Evolutionary conservation across 2,797 vertebrate species (phyloP).

Genomic region (Anguilla megastoma): DNA sequence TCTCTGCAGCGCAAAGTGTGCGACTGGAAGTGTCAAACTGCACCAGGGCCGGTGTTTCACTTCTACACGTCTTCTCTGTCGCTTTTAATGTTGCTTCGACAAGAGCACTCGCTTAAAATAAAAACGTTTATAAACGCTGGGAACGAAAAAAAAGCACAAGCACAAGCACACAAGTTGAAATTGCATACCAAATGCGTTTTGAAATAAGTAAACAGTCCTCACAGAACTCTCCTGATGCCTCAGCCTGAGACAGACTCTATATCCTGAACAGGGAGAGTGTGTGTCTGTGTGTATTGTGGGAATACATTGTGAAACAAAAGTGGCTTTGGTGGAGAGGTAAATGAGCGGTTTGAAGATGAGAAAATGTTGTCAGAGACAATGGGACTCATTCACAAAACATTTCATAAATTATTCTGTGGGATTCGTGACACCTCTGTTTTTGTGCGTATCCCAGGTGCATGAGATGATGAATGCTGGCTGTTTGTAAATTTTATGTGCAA

Average conservation of each 20-base stretch:
- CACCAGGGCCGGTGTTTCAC: background rate
- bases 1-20: background rate
- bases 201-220: background rate
- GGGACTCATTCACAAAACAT: too few relatives aligned
- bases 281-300: background rate
- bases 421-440: too few relatives aligned
- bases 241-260: background rate
- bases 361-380: background rate
- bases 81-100: background rate
- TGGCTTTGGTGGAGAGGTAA: background rate
- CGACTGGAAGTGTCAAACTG: background rate
- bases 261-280: background rate
- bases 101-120: background rate
- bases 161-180: background rate
- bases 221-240: background rate
- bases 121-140: background rate
- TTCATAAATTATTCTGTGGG: too few relatives aligned
- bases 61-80: background rate
- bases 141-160: background rate
- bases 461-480: too few relatives aligned
- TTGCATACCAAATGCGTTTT: background rate
- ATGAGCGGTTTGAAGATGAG: background rate
- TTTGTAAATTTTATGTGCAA: too few relatives aligned
- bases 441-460: too few relatives aligned
- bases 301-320: background rate